phyloP scores from a whole-genome alignment of 1,140 invertebrate genomes.

The Marisa cornuarietis region DNA sequence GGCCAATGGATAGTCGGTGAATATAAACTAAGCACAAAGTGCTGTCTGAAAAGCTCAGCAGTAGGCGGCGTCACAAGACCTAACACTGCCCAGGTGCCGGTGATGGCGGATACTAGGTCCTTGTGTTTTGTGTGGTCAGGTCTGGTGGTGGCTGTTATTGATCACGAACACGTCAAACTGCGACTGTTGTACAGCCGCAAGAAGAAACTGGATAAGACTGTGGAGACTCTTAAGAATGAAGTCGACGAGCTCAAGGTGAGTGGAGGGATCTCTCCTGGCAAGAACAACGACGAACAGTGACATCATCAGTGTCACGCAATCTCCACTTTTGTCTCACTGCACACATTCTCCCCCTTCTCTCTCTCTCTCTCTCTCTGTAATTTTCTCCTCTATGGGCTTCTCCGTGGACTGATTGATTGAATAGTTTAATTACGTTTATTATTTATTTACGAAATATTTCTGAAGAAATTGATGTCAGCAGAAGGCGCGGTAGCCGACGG shows the following conservation, averaged over 20 bases:
- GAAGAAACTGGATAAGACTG: conserved; percentile 48
- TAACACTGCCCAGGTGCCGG: too few relatives aligned
- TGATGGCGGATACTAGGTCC: too few relatives aligned
- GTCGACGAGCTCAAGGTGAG: conserved; percentile 40
- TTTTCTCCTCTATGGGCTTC: neutral
- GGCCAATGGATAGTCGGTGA: too few relatives aligned
- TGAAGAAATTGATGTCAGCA: too few relatives aligned
- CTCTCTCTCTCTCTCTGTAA: conserved; percentile 1
- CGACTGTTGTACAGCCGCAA: conserved; percentile 44
- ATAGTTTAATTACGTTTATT: too few relatives aligned
- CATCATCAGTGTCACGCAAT: too few relatives aligned
- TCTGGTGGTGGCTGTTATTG: conserved; percentile 46
- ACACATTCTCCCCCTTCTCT: neutral
- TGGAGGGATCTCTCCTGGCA: neutral
- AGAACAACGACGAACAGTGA: too few relatives aligned
- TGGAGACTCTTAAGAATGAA: conserved; percentile 41
- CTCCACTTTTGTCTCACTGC: neutral
- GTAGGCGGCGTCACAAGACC: too few relatives aligned
- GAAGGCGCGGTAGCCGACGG: too few relatives aligned
- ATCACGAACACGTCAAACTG: conserved; percentile 47
- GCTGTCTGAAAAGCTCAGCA: too few relatives aligned
- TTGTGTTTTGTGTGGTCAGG: conserved; percentile 26
- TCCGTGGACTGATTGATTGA: neutral
- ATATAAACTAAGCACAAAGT: too few relatives aligned
- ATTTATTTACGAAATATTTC: too few relatives aligned